Conservation (phyloP, 2,797 vertebrate genomes). For the Neopelma chrysocephalum region DNA sequence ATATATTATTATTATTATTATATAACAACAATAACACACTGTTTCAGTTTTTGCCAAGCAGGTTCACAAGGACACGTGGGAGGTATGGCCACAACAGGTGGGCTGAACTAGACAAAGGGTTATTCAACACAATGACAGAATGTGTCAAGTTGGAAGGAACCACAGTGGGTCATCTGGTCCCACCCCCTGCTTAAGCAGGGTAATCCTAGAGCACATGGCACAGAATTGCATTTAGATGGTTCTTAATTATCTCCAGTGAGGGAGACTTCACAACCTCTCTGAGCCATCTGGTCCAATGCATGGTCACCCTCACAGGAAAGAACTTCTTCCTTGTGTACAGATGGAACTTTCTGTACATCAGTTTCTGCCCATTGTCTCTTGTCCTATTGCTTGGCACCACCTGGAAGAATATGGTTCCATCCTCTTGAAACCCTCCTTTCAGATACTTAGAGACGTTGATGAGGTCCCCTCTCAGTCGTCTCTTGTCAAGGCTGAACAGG, state of each 20-base stretch:
- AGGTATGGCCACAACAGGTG: background rate
- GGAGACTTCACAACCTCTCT: background rate
- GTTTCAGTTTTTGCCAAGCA: too few relatives aligned
- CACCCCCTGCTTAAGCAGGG: background rate
- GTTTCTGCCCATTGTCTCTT: background rate
- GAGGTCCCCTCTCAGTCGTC: background rate
- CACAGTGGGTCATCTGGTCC: too few relatives aligned
- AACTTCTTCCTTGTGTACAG: background rate
- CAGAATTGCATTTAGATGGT: background rate
- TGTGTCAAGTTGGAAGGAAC: background rate
- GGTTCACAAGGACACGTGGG: background rate
- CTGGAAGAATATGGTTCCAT: background rate
- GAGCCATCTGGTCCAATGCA: background rate
- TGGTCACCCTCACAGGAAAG: background rate
- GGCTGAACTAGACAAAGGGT: background rate
- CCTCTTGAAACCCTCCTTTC: background rate
- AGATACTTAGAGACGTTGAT: background rate
- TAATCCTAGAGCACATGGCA: background rate
- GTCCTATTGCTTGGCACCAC: background rate
- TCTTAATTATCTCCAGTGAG: background rate
- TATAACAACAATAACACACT: too few relatives aligned
- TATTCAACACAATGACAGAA: background rate
- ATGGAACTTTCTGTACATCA: background rate
- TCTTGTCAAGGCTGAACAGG: background rate
- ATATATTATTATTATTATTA: too few relatives aligned